Percentiles rank a stretch among this genome's conserved stretches.
phyloP scores from a whole-genome alignment of 2,888 invertebrate species.

The Timema podura region DNA sequence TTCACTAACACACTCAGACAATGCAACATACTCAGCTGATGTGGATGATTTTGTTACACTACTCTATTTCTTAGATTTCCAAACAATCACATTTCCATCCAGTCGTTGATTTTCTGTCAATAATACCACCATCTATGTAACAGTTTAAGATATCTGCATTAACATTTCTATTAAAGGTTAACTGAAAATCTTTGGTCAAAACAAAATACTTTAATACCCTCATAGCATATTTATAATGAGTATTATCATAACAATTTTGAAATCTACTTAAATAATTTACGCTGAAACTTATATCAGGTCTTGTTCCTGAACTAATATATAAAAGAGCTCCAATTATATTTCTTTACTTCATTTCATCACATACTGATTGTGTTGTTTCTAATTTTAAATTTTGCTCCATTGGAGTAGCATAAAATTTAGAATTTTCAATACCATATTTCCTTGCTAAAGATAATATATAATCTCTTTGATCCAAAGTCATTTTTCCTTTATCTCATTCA shows the following conservation, averaged over 20 bases:
- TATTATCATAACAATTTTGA: constrained; percentile 7
- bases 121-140: background rate
- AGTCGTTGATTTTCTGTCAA: background rate
- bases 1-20: constrained; percentile 3
- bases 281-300: constrained; percentile 7
- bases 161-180: background rate
- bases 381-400: no score
- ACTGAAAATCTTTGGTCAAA: background rate
- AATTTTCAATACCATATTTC: no score
- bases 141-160: background rate
- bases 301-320: background rate
- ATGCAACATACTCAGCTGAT: constrained; percentile 4
- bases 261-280: constrained; percentile 5
- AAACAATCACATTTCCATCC: background rate
- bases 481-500: no score
- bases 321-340: background rate
- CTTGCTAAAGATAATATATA: background rate
- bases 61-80: background rate
- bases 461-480: background rate
- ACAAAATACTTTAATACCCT: background rate
- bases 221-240: background rate
- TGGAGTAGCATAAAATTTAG: no score
- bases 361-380: no score
- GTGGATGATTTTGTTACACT: background rate
- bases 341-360: background rate